phyloP scores from a whole-genome alignment of 1,140 invertebrate genomes.

The Drosophila auraria region DNA sequence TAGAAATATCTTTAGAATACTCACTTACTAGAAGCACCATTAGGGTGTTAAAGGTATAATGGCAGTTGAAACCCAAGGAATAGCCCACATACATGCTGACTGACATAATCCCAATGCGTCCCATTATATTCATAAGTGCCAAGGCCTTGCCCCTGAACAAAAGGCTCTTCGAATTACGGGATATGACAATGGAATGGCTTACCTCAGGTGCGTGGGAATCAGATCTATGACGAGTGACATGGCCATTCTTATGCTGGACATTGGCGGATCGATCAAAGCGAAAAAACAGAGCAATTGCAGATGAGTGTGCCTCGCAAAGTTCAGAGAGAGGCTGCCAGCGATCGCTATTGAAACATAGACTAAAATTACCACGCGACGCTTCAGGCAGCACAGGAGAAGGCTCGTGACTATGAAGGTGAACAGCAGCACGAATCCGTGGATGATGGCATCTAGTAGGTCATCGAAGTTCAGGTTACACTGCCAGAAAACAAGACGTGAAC shows the following conservation, averaged over 20 bases:
- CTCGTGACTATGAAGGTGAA: constrained; percentile 28
- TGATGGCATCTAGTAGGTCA: not conserved
- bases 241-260: constrained; percentile 30
- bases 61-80: constrained; percentile 22
- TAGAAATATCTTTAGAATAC: not conserved
- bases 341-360: not conserved
- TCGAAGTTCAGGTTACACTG: constrained; percentile 12
- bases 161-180: too few species aligned
- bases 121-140: constrained; percentile 12
- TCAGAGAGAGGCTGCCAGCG: not conserved
- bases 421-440: constrained; percentile 13
- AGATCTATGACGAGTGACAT: constrained; percentile 38
- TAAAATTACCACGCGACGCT: constrained; percentile 26
- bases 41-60: constrained; percentile 39
- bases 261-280: not conserved
- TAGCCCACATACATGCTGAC: constrained; percentile 41
- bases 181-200: not conserved
- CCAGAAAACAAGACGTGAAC: not conserved
- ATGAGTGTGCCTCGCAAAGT: constrained; percentile 5
- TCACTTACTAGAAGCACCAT: constrained; percentile 15
- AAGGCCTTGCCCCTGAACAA: constrained; percentile 38
- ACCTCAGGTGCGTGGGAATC: constrained; percentile 55
- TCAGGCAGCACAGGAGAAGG: constrained; percentile 22
- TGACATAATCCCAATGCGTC: constrained; percentile 16
- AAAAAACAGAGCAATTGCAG: constrained; percentile 14